Conservation (phyloP, 2,888 invertebrate genomes). For the Morpho achilles region DNA sequence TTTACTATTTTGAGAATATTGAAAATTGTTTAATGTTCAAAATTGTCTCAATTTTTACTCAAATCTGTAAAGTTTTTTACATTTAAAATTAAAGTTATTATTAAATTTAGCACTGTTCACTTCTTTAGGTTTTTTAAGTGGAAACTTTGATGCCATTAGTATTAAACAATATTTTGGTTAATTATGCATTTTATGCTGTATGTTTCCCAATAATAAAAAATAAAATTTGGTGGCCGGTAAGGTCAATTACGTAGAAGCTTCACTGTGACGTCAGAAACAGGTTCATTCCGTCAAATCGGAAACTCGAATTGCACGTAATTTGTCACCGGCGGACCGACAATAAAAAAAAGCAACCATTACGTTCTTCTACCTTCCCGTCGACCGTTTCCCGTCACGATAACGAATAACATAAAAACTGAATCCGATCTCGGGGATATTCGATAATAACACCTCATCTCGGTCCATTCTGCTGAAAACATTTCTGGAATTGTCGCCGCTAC, state of each 20-base stretch:
- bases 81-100: no score
- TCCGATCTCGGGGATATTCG: slow-evolving; percentile 26
- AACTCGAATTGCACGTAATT: slow-evolving; percentile 27
- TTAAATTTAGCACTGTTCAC: no score
- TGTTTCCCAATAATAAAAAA: no score
- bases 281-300: slow-evolving; percentile 20
- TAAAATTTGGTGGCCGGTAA: no score
- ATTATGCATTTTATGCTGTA: no score
- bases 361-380: slow-evolving; percentile 32
- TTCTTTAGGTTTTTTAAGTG: no score
- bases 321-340: slow-evolving; percentile 26
- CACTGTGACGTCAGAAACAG: slow-evolving; percentile 10
- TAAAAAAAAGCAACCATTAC: slow-evolving; percentile 29
- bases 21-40: no score
- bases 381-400: slow-evolving; percentile 32
- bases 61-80: no score
- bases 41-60: no score
- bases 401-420: slow-evolving; percentile 29
- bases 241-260: neutral
- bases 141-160: no score
- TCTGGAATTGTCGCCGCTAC: slow-evolving; percentile 19
- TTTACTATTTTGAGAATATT: no score
- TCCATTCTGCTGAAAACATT: slow-evolving; percentile 20
- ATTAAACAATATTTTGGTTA: no score
- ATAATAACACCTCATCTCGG: slow-evolving; percentile 25